Conservation (phyloP, 2,888 invertebrate species). For the Zaprionus lineosus region DNA sequence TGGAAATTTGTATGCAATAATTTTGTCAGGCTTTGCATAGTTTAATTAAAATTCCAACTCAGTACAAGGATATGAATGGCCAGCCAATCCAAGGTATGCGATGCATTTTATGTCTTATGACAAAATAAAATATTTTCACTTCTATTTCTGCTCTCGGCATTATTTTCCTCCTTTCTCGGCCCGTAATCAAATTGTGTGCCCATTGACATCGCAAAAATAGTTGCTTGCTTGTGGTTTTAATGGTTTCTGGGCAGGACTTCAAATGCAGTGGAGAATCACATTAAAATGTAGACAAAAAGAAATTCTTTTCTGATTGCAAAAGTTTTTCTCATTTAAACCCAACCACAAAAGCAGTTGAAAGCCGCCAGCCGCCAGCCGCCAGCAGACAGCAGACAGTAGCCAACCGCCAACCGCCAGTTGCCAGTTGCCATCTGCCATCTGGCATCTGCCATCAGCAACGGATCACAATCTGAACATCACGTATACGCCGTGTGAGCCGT, state of each 20-base stretch:
- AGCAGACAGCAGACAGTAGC: too few relatives aligned
- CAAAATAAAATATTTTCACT: conserved; percentile 19
- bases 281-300: too few relatives aligned
- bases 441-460: too few relatives aligned
- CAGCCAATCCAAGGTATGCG: not conserved
- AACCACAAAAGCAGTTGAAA: conserved; percentile 6
- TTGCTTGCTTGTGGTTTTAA: conserved; percentile 43
- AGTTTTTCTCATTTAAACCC: conserved; percentile 14
- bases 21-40: conserved; percentile 43
- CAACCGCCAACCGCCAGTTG: too few relatives aligned
- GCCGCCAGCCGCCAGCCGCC: conserved; percentile 14
- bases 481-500: conserved; percentile 24
- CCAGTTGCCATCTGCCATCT: too few relatives aligned
- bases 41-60: conserved; percentile 67
- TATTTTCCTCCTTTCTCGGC: conserved; percentile 1
- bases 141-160: conserved; percentile 23
- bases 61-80: conserved; percentile 14
- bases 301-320: conserved; percentile 16
- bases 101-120: conserved; percentile 19
- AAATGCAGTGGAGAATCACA: too few relatives aligned
- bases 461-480: conserved; percentile 1
- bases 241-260: conserved; percentile 19
- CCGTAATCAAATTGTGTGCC: conserved; percentile 41
- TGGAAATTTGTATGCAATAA: conserved; percentile 55
- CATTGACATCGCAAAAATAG: conserved; percentile 26